These are phyloP conservation scores for Lasioglossum morio DNA, from an alignment of 2,888 invertebrate genomes.

Conservation along the genomic window DNA sequence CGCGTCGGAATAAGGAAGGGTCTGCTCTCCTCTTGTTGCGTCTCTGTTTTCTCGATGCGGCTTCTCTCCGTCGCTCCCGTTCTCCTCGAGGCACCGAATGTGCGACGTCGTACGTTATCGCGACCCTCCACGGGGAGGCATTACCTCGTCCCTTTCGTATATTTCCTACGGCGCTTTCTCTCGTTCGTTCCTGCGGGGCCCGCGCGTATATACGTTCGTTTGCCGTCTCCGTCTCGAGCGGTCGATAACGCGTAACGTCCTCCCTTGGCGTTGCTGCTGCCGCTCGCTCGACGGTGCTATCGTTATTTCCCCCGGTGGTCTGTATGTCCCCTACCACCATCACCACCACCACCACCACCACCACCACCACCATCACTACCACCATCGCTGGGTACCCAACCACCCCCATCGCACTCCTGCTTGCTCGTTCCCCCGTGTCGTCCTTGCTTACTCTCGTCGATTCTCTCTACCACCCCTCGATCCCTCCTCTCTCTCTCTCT, in stretches of 20 bases:
- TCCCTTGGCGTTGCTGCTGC: conserved; percentile 72
- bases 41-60: neutral
- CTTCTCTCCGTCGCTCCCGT: neutral
- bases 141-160: conserved; percentile 67
- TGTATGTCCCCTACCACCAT: conserved; percentile 60
- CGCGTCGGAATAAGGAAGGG: conserved; percentile 50
- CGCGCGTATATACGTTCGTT: conserved; percentile 47
- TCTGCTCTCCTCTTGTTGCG: neutral
- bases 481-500: neutral
- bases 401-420: conserved; percentile 17
- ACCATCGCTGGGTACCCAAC: conserved; percentile 13
- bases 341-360: conserved; percentile 20
- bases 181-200: conserved; percentile 53
- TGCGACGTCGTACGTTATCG: conserved; percentile 72
- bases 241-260: conserved; percentile 75
- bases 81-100: conserved; percentile 60
- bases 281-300: conserved; percentile 74
- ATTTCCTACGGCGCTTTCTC: conserved; percentile 64
- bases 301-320: conserved; percentile 74
- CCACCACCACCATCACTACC: conserved; percentile 31
- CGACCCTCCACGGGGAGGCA: conserved; percentile 62
- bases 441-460: conserved; percentile 55
- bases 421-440: conserved; percentile 49
- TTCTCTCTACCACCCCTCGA: conserved; percentile 28
- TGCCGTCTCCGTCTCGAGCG: conserved; percentile 70